These are phyloP conservation scores for Phylloscopus trochilus DNA, from an alignment of 2,113 vertebrate genomes.

Conservation along the genomic window DNA sequence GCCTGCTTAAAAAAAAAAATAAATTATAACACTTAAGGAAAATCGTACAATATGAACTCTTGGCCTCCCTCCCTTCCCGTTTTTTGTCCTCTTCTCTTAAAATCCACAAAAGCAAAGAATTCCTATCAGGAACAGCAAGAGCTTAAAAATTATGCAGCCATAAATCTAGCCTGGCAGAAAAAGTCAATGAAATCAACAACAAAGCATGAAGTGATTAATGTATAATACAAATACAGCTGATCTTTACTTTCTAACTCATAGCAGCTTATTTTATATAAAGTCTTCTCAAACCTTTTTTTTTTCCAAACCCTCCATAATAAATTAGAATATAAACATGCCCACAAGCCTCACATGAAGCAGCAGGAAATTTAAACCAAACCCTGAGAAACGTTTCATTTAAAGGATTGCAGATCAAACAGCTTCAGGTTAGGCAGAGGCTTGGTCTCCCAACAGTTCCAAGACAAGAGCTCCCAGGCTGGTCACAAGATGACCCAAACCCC, in stretches of 20 bases:
- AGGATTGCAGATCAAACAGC: background rate
- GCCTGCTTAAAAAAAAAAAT: background rate
- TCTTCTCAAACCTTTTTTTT: background rate
- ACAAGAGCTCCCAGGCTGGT: background rate
- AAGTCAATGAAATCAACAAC: background rate
- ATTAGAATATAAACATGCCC: background rate
- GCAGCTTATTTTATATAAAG: background rate
- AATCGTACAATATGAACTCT: background rate
- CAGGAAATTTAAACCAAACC: background rate
- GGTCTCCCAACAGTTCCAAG: background rate
- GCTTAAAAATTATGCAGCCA: background rate
- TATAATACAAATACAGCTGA: background rate
- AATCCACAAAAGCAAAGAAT: background rate
- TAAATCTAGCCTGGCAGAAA: background rate
- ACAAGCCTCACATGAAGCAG: background rate
- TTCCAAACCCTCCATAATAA: background rate
- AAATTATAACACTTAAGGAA: background rate
- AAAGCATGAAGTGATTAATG: background rate
- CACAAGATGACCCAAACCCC: background rate
- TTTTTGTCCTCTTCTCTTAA: background rate
- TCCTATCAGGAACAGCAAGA: background rate
- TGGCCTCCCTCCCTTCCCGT: fast-evolving
- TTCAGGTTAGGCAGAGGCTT: background rate
- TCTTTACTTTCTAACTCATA: background rate
- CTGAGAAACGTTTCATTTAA: background rate